Evolutionary conservation across 2,113 vertebrate species (phyloP).

Genomic region (Murina feae): DNA sequence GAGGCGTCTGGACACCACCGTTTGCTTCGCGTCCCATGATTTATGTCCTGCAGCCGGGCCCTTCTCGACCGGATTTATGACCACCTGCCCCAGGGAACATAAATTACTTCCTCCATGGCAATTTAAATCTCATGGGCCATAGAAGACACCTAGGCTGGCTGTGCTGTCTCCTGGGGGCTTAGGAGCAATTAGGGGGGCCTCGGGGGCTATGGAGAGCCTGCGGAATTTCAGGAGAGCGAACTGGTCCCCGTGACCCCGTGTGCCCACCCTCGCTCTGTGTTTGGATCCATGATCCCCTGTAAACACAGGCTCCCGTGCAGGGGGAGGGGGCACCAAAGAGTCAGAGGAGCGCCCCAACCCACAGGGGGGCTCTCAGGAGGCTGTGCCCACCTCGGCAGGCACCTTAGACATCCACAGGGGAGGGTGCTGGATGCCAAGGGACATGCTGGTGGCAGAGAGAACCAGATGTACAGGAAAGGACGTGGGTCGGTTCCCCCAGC

Average conservation of each 20-base stretch:
- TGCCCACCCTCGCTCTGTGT: not conserved
- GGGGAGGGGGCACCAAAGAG: not conserved
- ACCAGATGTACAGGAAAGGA: not conserved
- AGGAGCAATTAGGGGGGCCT: not conserved
- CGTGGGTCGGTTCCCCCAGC: accelerated
- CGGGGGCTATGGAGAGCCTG: not conserved
- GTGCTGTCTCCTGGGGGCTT: slow-evolving; percentile 19
- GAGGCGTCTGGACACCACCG: not conserved
- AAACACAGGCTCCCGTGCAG: not conserved
- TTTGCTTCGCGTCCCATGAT: not conserved
- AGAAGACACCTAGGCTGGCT: slow-evolving; percentile 18
- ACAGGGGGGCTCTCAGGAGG: not conserved
- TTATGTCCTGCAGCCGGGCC: not conserved
- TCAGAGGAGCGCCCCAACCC: not conserved
- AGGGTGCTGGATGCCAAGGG: not conserved
- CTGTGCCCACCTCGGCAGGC: not conserved
- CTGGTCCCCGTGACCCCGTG: not conserved
- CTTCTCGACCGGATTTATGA: slow-evolving; percentile 10
- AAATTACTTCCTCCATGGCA: not conserved
- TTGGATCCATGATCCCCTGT: not conserved
- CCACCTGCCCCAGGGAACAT: not conserved
- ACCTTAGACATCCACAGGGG: not conserved
- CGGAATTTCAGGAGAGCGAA: not conserved
- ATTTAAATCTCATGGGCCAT: slow-evolving; percentile 44
- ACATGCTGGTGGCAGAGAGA: not conserved